phyloP scores from a whole-genome alignment of 2,888 invertebrate genomes.

The Campoletis raptor region DNA sequence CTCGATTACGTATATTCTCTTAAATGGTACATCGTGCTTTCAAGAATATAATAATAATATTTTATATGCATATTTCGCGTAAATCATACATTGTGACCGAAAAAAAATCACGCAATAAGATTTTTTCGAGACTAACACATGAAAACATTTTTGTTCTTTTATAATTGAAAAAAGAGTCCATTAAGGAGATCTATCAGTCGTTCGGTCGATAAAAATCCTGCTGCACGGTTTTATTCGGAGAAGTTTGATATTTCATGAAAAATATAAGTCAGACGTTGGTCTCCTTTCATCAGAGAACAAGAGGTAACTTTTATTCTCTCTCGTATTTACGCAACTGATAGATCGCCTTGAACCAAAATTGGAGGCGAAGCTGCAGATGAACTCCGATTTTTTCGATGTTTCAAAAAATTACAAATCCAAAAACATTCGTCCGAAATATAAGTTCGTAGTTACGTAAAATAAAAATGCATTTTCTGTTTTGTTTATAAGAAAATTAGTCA shows the following conservation, averaged over 20 bases:
- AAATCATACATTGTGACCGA: constrained; percentile 12
- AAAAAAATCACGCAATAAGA: constrained; percentile 3
- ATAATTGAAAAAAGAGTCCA: not conserved
- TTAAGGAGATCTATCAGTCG: not conserved
- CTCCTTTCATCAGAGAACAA: too few relatives aligned
- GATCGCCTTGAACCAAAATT: not conserved
- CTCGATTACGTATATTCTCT: constrained; percentile 68
- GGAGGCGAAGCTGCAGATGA: not conserved
- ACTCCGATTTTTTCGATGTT: not conserved
- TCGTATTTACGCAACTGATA: too few relatives aligned
- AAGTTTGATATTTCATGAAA: too few relatives aligned
- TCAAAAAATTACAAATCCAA: constrained; percentile 14
- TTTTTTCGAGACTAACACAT: not conserved
- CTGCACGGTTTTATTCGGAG: too few relatives aligned
- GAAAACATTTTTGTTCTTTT: not conserved
- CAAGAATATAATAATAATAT: constrained; percentile 59
- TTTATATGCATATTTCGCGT: constrained; percentile 57
- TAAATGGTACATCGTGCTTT: constrained; percentile 70
- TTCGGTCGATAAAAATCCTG: too few relatives aligned
- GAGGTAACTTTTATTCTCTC: too few relatives aligned
- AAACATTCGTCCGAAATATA: not conserved
- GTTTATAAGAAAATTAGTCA: not conserved
- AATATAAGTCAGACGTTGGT: too few relatives aligned
- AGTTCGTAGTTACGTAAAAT: constrained; percentile 2
- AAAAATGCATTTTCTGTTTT: not conserved